These are phyloP conservation scores for Erpornis zantholeuca DNA, from an alignment of 2,113 vertebrate species.

Conservation along the genomic window DNA sequence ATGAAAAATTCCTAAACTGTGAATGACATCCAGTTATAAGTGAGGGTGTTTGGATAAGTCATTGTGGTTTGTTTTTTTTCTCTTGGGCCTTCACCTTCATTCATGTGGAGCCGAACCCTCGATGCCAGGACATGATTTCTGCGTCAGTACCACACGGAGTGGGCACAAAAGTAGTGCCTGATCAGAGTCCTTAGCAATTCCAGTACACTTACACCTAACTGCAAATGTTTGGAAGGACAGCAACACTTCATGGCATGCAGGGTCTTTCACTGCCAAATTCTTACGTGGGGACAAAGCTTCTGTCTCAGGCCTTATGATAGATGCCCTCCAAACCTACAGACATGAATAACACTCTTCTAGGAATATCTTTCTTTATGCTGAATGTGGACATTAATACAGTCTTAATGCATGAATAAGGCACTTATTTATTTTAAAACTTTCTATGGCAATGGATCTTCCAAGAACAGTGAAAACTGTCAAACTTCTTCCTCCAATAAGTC, in stretches of 20 bases:
- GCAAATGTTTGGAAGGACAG: neutral
- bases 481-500: neutral
- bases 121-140: accelerated
- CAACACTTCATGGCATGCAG: neutral
- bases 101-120: neutral
- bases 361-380: neutral
- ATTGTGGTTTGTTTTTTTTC: neutral
- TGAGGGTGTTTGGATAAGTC: neutral
- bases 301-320: neutral
- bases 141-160: neutral
- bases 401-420: neutral
- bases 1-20: neutral
- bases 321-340: neutral
- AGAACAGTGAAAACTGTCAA: neutral
- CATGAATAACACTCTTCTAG: neutral
- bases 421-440: neutral
- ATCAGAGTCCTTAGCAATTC: neutral
- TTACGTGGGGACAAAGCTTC: neutral
- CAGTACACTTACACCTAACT: neutral
- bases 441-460: neutral
- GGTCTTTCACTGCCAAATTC: neutral
- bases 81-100: neutral
- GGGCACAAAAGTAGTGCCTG: accelerated
- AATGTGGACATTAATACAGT: neutral
- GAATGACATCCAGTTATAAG: neutral